phyloP scores from a whole-genome alignment of 2,797 vertebrate genomes.

The Oreochromis grahami region DNA sequence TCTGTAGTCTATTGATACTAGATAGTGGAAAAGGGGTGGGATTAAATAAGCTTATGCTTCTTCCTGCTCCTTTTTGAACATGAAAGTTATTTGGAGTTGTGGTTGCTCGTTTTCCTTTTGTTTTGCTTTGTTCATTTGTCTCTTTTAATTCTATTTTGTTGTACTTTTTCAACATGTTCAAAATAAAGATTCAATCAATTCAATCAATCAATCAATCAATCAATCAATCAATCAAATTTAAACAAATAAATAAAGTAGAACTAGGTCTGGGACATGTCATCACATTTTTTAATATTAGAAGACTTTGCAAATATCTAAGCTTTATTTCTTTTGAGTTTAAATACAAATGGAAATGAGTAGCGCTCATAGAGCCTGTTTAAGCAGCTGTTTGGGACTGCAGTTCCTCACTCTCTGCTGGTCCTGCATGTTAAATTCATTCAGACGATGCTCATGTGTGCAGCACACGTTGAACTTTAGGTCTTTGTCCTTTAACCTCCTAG shows the following conservation, averaged over 20 bases:
- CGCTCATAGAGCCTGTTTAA: fast-evolving
- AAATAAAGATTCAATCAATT: too few species aligned
- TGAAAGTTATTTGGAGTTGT: too few species aligned
- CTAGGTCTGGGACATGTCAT: neutral
- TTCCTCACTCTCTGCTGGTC: neutral
- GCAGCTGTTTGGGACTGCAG: neutral
- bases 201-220: too few species aligned
- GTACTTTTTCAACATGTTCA: too few species aligned
- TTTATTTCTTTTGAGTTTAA: neutral
- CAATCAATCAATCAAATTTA: too few species aligned
- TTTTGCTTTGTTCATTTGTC: too few species aligned
- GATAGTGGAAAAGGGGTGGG: too few species aligned
- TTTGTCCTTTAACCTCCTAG: neutral
- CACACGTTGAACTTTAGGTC: neutral
- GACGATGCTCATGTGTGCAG: neutral
- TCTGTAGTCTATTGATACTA: too few species aligned
- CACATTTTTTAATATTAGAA: neutral
- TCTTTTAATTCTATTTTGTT: too few species aligned
- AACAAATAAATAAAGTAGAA: neutral
- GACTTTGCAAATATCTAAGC: neutral
- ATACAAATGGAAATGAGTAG: neutral
- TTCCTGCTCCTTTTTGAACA: too few species aligned
- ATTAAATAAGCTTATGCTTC: too few species aligned
- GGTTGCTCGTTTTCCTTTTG: too few species aligned
- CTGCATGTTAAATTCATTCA: fast-evolving